Conservation (phyloP, 2,888 invertebrate species). For the Plebejus melissa region DNA sequence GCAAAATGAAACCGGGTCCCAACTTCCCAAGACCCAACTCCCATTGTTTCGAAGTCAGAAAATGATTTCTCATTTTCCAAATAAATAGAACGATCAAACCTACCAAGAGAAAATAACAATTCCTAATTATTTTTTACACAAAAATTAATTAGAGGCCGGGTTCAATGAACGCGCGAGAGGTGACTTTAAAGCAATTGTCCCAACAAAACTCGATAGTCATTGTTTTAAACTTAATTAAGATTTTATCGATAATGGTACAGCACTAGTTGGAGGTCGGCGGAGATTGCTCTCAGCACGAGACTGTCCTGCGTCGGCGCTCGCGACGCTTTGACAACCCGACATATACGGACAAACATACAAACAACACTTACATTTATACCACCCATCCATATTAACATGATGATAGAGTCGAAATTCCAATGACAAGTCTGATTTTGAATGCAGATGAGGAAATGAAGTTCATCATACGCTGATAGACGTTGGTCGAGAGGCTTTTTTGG, state of each 20-base stretch:
- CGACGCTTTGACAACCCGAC: conserved; percentile 79
- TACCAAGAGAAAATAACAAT: not conserved
- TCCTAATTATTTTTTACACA: not conserved
- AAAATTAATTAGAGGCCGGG: not conserved
- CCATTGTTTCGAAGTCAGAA: too few species aligned
- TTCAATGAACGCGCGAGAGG: not conserved
- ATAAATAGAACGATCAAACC: not conserved
- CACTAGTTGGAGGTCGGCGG: conserved; percentile 62
- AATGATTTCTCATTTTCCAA: too few species aligned
- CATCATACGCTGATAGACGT: conserved; percentile 77
- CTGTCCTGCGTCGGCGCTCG: conserved; percentile 77
- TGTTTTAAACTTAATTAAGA: conserved; percentile 16
- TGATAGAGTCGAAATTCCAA: conserved; percentile 41
- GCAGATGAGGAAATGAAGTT: conserved; percentile 38
- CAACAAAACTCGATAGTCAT: not conserved
- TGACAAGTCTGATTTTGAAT: conserved; percentile 22
- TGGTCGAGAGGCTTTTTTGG: conserved; percentile 60
- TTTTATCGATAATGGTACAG: conserved; percentile 42
- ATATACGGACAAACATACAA: conserved; percentile 42
- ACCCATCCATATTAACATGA: conserved; percentile 37
- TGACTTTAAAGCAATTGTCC: not conserved
- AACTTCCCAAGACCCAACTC: too few species aligned
- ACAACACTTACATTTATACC: conserved; percentile 31
- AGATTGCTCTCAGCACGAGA: conserved; percentile 79
- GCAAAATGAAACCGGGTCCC: too few species aligned